Conservation (phyloP, 2,113 vertebrate genomes). For the Ceyx melanurus region DNA sequence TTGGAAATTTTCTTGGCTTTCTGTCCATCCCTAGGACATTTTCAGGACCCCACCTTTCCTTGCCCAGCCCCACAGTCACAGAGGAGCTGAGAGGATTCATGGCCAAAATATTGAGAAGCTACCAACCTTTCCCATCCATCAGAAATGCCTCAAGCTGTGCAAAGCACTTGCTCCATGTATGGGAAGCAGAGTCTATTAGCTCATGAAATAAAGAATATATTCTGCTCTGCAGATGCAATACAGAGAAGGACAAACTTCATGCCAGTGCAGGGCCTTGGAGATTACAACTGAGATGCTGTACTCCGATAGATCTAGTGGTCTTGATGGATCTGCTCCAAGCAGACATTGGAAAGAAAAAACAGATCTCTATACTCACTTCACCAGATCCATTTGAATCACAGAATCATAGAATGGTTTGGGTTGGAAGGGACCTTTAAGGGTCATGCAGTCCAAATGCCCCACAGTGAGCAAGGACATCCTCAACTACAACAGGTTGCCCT, state of each 20-base stretch:
- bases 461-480: not conserved
- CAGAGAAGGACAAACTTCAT: not conserved
- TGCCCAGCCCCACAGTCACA: not conserved
- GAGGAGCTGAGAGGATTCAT: not conserved
- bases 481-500: not conserved
- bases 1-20: constrained; percentile 5
- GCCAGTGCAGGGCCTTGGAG: not conserved
- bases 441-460: not conserved
- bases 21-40: not conserved
- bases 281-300: not conserved
- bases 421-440: not conserved
- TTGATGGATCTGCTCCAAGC: not conserved
- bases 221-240: not conserved
- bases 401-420: not conserved
- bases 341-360: not conserved
- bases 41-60: constrained; percentile 21
- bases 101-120: not conserved
- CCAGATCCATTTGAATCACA: not conserved
- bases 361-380: not conserved
- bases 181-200: not conserved
- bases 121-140: not conserved
- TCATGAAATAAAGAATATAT: not conserved
- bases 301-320: accelerated
- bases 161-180: accelerated
- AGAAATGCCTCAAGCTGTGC: not conserved